A percentile compares a stretch with the other conserved stretches of the same genome.
phyloP scores from a whole-genome alignment of 1,140 invertebrate genomes.

The Drosophila carrolli region DNA sequence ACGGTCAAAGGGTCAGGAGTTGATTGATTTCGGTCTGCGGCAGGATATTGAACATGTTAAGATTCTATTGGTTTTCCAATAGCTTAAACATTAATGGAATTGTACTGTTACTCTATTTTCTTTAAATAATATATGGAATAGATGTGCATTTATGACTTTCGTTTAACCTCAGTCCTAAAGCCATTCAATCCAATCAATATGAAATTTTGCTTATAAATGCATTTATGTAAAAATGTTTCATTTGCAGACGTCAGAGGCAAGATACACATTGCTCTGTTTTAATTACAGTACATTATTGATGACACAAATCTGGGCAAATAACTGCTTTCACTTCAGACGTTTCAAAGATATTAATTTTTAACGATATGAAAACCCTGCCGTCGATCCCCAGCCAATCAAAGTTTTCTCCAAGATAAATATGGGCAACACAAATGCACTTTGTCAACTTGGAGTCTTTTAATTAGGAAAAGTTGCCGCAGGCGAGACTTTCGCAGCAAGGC shows the following conservation, averaged over 20 bases:
- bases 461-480: conserved; percentile 40
- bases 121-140: too few species aligned
- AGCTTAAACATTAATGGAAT: too few species aligned
- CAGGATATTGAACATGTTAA: too few species aligned
- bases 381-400: conserved; percentile 23
- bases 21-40: background rate
- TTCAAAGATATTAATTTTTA: background rate
- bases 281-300: background rate
- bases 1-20: conserved; percentile 5
- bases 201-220: too few species aligned
- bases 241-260: too few species aligned
- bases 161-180: too few species aligned
- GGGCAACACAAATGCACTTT: conserved; percentile 32
- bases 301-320: background rate
- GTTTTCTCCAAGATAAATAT: conserved; percentile 28
- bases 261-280: too few species aligned
- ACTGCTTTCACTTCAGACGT: background rate
- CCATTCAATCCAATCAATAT: too few species aligned
- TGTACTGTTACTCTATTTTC: too few species aligned
- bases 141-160: too few species aligned
- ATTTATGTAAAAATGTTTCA: too few species aligned
- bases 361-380: background rate
- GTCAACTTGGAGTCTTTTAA: conserved; percentile 46
- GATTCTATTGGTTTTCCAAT: too few species aligned
- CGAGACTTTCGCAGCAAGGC: background rate